phyloP scores from a whole-genome alignment of 2,113 vertebrate species.

The Cygnus buccinator region DNA sequence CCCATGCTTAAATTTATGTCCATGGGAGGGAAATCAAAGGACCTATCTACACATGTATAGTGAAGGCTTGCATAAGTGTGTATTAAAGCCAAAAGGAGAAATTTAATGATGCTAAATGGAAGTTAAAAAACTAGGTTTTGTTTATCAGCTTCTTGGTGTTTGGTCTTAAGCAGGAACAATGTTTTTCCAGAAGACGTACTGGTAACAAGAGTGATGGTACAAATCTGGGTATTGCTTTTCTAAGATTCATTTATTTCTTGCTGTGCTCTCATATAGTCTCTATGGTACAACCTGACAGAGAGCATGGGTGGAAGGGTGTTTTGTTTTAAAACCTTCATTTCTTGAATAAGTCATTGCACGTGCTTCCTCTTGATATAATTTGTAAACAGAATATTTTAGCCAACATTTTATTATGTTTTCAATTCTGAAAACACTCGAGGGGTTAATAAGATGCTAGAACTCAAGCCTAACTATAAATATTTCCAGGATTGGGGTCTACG shows the following conservation, averaged over 20 bases:
- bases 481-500: neutral
- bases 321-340: neutral
- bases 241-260: neutral
- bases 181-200: neutral
- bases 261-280: neutral
- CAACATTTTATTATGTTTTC: constrained; percentile 4
- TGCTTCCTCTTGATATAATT: neutral
- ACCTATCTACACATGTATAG: neutral
- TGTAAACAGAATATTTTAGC: constrained; percentile 34
- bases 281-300: neutral
- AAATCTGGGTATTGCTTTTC: neutral
- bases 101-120: neutral
- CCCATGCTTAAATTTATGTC: neutral
- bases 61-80: neutral
- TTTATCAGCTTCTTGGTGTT: neutral
- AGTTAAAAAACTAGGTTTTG: neutral
- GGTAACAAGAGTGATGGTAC: neutral
- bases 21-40: neutral
- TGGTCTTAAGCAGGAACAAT: neutral
- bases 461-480: constrained; percentile 33
- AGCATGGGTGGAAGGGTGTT: neutral
- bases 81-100: neutral
- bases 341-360: neutral
- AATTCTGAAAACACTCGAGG: neutral
- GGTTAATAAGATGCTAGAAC: constrained; percentile 20